These are phyloP conservation scores for Ariopsis seemanni DNA, from an alignment of 2,113 vertebrate species.

Conservation along the genomic window DNA sequence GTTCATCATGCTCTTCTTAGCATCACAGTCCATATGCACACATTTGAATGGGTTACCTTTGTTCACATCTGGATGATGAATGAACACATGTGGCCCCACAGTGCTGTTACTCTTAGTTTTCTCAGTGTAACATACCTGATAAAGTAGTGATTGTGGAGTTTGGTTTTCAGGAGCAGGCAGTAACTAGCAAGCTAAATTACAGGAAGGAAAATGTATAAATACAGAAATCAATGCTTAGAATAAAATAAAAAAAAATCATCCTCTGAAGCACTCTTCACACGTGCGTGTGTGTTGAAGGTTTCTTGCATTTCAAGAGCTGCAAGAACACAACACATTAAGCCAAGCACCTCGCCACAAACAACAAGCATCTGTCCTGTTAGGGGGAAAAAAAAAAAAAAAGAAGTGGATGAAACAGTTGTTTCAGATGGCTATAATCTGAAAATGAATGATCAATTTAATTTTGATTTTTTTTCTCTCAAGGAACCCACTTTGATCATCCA, in stretches of 20 bases:
- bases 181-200: not conserved
- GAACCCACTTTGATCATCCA: not conserved
- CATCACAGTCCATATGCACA: conserved; percentile 68
- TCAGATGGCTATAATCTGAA: not conserved
- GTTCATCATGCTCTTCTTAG: too few relatives aligned
- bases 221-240: not conserved
- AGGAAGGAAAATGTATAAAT: not conserved
- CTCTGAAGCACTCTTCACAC: not conserved
- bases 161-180: not conserved
- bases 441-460: not conserved
- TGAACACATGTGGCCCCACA: conserved; percentile 69
- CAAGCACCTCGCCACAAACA: conserved; percentile 21
- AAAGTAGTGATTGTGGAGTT: not conserved
- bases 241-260: not conserved
- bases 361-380: not conserved
- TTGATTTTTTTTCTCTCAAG: too few relatives aligned
- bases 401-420: not conserved
- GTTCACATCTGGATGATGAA: conserved; percentile 78
- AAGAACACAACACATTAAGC: conserved; percentile 22
- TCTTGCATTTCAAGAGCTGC: conserved; percentile 9
- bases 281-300: not conserved
- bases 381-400: not conserved
- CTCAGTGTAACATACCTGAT: conserved; percentile 26
- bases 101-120: conserved; percentile 62
- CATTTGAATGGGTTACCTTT: conserved; percentile 61